These are phyloP conservation scores for Monochamus alternatus DNA, from an alignment of 2,888 invertebrate species.

Conservation along the genomic window DNA sequence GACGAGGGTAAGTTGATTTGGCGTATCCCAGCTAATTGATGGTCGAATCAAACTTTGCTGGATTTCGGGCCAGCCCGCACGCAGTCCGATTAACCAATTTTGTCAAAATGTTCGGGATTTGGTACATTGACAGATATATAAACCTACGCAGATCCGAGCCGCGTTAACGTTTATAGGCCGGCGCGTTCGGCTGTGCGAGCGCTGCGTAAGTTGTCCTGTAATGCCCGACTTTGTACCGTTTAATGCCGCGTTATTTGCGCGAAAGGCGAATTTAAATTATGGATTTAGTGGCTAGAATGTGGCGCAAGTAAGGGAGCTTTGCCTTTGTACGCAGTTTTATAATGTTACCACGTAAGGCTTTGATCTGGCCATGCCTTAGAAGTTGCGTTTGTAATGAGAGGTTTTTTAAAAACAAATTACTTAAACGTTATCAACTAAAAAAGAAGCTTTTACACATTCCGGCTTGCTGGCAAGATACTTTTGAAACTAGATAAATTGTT, in stretches of 20 bases:
- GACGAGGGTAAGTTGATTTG: slow-evolving; percentile 61
- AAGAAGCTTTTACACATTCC: too few species aligned
- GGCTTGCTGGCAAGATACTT: too few species aligned
- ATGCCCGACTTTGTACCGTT: slow-evolving; percentile 15
- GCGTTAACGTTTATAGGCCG: slow-evolving; percentile 15
- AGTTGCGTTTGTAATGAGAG: too few species aligned
- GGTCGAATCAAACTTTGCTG: slow-evolving; percentile 58
- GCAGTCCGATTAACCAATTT: slow-evolving; percentile 51
- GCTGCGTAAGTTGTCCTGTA: slow-evolving; percentile 10
- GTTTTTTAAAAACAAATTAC: too few species aligned
- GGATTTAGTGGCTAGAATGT: background rate
- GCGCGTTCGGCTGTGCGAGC: slow-evolving; percentile 4
- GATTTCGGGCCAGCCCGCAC: slow-evolving; percentile 44
- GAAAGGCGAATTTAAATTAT: slow-evolving; percentile 2
- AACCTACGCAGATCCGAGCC: slow-evolving; percentile 16
- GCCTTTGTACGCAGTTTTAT: background rate
- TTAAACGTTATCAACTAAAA: too few species aligned
- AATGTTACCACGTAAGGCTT: background rate
- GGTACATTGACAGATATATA: slow-evolving; percentile 35
- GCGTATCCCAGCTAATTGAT: slow-evolving; percentile 60
- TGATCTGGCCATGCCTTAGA: too few species aligned
- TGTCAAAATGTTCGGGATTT: slow-evolving; percentile 47
- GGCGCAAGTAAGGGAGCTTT: background rate
- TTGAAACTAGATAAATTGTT: too few species aligned
- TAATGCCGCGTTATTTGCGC: background rate